phyloP scores from a whole-genome alignment of 1,140 invertebrate genomes.

The Drosophila subobscura region DNA sequence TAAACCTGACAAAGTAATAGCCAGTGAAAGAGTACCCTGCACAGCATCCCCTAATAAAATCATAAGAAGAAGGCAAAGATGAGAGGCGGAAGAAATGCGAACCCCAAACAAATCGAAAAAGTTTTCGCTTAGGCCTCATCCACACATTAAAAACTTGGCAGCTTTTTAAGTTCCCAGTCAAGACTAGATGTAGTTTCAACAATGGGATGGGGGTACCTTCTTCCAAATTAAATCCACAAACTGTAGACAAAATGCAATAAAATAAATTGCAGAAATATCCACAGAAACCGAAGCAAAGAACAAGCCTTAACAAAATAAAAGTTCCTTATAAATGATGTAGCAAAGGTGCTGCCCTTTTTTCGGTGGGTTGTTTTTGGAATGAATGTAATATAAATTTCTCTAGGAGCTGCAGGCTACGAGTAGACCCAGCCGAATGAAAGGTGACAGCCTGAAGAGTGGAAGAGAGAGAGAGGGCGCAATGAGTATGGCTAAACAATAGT shows the following conservation, averaged over 20 bases:
- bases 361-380: constrained; percentile 54
- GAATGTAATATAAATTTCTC: constrained; percentile 76
- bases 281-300: constrained; percentile 37
- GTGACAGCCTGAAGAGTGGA: constrained; percentile 57
- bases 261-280: constrained; percentile 80
- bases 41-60: constrained; percentile 39
- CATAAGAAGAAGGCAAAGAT: constrained; percentile 33
- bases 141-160: constrained; percentile 74
- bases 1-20: constrained; percentile 1
- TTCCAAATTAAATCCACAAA: constrained; percentile 77
- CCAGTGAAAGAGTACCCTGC: neutral
- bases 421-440: constrained; percentile 54
- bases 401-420: constrained; percentile 26
- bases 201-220: constrained; percentile 12
- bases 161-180: constrained; percentile 63
- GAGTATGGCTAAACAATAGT: constrained; percentile 73
- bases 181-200: constrained; percentile 54
- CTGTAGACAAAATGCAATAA: constrained; percentile 77
- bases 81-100: constrained; percentile 16
- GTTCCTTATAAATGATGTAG: constrained; percentile 67
- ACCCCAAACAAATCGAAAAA: constrained; percentile 68
- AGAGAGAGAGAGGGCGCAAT: constrained; percentile 30
- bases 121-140: constrained; percentile 55
- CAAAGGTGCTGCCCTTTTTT: constrained; percentile 58
- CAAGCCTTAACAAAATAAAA: constrained; percentile 46